phyloP scores from a whole-genome alignment of 1,140 invertebrate genomes.

The Calliopsis andreniformis region DNA sequence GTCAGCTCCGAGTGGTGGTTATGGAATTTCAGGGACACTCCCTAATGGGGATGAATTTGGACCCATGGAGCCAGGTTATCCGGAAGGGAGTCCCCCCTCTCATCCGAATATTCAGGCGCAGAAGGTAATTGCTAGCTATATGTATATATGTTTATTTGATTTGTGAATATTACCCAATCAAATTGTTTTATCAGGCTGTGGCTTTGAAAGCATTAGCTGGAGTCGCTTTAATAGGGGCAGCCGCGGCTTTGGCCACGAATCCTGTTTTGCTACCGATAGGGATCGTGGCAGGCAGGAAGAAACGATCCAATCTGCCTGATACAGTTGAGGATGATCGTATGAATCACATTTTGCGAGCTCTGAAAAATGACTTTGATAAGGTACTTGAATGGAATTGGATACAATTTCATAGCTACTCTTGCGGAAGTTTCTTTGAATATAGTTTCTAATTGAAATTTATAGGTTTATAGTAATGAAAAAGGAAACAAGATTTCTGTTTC shows the following conservation, averaged over 20 bases:
- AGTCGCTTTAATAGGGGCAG: constrained; percentile 89
- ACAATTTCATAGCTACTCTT: neutral
- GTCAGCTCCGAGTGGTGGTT: constrained; percentile 31
- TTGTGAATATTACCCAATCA: neutral
- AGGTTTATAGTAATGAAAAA: constrained; percentile 19
- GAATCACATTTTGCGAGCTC: constrained; percentile 63
- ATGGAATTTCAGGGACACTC: constrained; percentile 68
- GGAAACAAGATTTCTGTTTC: constrained; percentile 53
- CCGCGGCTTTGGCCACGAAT: constrained; percentile 88
- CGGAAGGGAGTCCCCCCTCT: constrained; percentile 48
- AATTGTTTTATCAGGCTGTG: constrained; percentile 73
- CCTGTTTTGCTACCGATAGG: constrained; percentile 89
- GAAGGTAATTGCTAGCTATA: constrained; percentile 60
- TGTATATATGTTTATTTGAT: constrained; percentile 13
- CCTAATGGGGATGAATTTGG: constrained; percentile 70
- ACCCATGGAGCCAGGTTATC: constrained; percentile 56
- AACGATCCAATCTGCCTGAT: constrained; percentile 61
- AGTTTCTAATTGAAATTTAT: neutral
- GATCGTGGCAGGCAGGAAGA: constrained; percentile 83
- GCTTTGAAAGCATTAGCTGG: constrained; percentile 88
- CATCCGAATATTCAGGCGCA: constrained; percentile 73
- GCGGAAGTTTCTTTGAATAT: neutral
- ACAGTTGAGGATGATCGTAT: constrained; percentile 41
- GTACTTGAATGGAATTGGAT: constrained; percentile 45
- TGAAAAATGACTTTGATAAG: constrained; percentile 62